Percentiles rank a stretch among this genome's conserved stretches.
phyloP scores from a whole-genome alignment of 2,797 vertebrate species.

The Danio choprae region DNA sequence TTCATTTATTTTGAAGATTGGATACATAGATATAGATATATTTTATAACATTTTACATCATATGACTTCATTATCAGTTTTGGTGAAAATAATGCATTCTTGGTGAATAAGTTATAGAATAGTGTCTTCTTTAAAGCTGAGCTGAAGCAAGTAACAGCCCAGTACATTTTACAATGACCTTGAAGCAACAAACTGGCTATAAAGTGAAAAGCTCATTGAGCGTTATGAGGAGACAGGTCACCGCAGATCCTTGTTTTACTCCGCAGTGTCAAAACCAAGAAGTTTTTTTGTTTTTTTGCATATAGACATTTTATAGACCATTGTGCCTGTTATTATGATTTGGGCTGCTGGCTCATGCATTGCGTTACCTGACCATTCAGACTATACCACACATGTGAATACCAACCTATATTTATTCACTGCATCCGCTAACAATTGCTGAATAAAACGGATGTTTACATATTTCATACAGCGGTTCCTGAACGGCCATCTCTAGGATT shows the following conservation, averaged over 20 bases:
- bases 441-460: constrained; percentile 15
- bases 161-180: constrained; percentile 39
- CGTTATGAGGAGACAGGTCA: constrained; percentile 39
- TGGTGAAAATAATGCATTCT: not conserved
- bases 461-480: constrained; percentile 63
- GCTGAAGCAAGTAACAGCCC: constrained; percentile 21
- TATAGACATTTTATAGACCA: constrained; percentile 7
- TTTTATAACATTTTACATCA: not conserved
- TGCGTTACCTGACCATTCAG: not conserved
- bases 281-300: too few relatives aligned
- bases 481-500: constrained; percentile 60
- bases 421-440: not conserved
- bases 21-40: too few relatives aligned
- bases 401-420: not conserved
- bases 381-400: not conserved
- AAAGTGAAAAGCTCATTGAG: constrained; percentile 45
- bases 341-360: not conserved
- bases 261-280: constrained; percentile 35
- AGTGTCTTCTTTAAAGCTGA: not conserved
- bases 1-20: too few relatives aligned
- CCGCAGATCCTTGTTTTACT: constrained; percentile 27
- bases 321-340: not conserved
- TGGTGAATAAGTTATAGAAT: not conserved
- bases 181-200: constrained; percentile 38
- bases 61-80: not conserved